Evolutionary conservation across 2,113 vertebrate genomes (phyloP), one percentile per base, ranked within the genome.

Genomic region (Buteo buteo): DNA sequence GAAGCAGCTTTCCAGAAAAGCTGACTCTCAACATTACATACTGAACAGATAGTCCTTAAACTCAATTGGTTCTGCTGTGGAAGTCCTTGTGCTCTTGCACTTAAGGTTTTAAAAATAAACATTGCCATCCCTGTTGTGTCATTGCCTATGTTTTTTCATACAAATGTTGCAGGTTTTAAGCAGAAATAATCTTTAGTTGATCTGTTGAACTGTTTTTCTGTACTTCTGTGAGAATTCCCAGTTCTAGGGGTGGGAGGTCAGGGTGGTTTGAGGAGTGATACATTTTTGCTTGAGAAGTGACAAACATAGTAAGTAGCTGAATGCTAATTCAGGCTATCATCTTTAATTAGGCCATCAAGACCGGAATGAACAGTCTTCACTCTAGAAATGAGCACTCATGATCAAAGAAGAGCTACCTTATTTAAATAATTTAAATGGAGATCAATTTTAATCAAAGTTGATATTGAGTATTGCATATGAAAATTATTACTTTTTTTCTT

Each of bases 361-460:
- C 84, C 85, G 65, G 58, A 80, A 93, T 88, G 52, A 97, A 38
- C 64, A 92, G 45, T 52, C 88, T 96, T 92, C 58, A 81, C 17
- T 78, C 42, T 88, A 58, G 86, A 97, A 97, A 96, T 84, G 31
- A 96, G 58, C 61, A 40, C 66, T 96, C 38, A 62, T 70, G 89
- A 97, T 97, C 82, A 96, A 96, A 97, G 73, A 72, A 86, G 70
- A 78, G 14, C 38, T 94, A 83, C 49, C 70, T 97, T 95, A 86
- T 96, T 95, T 97, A 95, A 97, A 96, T 97, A 93, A 97, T 97
- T 96, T 88, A 97, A 97, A 90, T 5, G 5, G 64, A 83, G 88
- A 94, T 76, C 52, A 78, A 85, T 95, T 97, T 97, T 95, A 97
- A 98, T 98, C 97, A 95, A 90, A 95, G 73, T 66, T 88, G 81